A percentile compares a stretch with the other conserved stretches of the same genome.
phyloP scores from a whole-genome alignment of 2,113 vertebrate genomes.

The Isurus oxyrinchus region DNA sequence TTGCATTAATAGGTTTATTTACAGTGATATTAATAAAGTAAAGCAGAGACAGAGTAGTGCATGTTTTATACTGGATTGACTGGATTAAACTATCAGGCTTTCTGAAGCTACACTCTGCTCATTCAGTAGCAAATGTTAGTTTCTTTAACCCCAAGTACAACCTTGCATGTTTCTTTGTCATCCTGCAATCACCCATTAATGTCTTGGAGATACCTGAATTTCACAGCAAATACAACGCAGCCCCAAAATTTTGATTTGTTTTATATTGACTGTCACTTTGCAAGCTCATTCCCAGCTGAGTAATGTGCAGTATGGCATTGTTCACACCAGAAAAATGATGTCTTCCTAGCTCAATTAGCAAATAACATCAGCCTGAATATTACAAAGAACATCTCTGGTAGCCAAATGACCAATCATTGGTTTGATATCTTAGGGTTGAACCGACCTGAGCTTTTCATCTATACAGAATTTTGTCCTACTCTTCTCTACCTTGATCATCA shows the following conservation, averaged over 20 bases:
- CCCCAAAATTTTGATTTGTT: not conserved
- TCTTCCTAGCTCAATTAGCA: not conserved
- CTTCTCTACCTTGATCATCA: not conserved
- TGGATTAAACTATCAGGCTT: not conserved
- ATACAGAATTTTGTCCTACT: not conserved
- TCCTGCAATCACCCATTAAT: too few species aligned
- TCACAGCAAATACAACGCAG: not conserved
- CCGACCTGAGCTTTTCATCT: not conserved
- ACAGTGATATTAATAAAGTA: not conserved
- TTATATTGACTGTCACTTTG: not conserved
- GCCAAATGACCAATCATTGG: not conserved
- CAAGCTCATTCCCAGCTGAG: not conserved
- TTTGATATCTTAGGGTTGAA: not conserved
- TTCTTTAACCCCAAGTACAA: not conserved
- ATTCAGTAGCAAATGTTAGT: not conserved
- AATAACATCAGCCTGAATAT: not conserved
- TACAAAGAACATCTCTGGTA: not conserved
- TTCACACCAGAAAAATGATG: not conserved
- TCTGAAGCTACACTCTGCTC: not conserved
- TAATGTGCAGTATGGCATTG: not conserved
- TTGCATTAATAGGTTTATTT: not conserved
- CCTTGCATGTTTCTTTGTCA: not conserved
- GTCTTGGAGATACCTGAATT: not conserved
- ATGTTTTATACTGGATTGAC: not conserved
- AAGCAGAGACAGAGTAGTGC: not conserved